Conservation (phyloP, 2,797 vertebrate genomes). For the Alauda arvensis region DNA sequence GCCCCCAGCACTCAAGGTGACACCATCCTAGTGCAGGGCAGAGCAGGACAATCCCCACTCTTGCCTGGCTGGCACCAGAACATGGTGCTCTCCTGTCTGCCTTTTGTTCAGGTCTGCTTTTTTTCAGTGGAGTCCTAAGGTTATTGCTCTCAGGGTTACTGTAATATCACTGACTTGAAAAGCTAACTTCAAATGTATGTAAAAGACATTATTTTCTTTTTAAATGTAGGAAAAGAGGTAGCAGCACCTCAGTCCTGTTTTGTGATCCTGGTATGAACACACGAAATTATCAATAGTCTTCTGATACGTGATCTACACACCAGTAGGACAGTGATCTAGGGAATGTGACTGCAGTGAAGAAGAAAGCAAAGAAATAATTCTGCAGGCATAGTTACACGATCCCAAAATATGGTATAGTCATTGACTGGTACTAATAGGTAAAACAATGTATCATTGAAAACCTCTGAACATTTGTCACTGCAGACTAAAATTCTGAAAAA, state of each 20-base stretch:
- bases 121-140: not conserved
- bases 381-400: not conserved
- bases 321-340: not conserved
- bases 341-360: not conserved
- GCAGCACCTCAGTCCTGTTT: not conserved
- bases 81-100: not conserved
- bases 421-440: not conserved
- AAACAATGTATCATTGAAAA: accelerated
- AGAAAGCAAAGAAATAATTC: not conserved
- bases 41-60: not conserved
- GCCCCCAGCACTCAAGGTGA: not conserved
- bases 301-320: not conserved
- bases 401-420: not conserved
- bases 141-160: not conserved
- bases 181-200: not conserved
- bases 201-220: not conserved
- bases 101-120: not conserved
- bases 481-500: not conserved
- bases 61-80: accelerated
- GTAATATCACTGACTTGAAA: not conserved
- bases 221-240: not conserved
- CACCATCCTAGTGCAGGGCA: not conserved
- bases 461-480: not conserved
- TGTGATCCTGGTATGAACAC: not conserved
- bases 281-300: not conserved